Evolutionary conservation across 2,888 invertebrate genomes (phyloP).

Genomic region (Calliopum simillimum): DNA sequence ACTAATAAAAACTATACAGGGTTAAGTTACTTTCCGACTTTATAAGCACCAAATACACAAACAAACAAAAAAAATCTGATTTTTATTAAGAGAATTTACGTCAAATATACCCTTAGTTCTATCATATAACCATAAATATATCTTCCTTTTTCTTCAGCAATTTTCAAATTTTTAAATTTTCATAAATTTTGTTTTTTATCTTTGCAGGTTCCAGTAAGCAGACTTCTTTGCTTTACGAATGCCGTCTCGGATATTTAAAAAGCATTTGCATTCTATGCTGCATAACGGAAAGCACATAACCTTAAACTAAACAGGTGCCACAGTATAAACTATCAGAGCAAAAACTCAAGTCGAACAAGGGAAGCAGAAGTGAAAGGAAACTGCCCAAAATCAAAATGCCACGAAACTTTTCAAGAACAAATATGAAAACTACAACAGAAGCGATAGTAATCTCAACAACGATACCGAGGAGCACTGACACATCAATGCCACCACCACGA

Average conservation of each 20-base stretch:
- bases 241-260: constrained; percentile 54
- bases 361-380: background rate
- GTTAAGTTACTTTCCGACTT: no score
- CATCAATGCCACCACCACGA: constrained; percentile 14
- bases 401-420: constrained; percentile 9
- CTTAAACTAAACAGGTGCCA: constrained; percentile 6
- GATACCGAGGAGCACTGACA: background rate
- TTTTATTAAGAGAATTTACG: no score
- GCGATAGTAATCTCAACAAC: background rate
- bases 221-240: constrained; percentile 47
- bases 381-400: constrained; percentile 19
- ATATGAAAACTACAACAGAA: background rate
- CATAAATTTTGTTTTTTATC: background rate
- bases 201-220: constrained; percentile 1
- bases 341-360: constrained; percentile 31
- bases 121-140: no score
- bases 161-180: no score
- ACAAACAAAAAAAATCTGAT: no score
- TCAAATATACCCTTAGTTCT: no score
- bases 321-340: constrained; percentile 30
- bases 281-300: constrained; percentile 36
- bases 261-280: constrained; percentile 55
- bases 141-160: no score
- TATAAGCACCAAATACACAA: no score
- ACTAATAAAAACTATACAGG: no score